Conservation (phyloP, 2,113 vertebrate genomes). For the Parotia lawesii region DNA sequence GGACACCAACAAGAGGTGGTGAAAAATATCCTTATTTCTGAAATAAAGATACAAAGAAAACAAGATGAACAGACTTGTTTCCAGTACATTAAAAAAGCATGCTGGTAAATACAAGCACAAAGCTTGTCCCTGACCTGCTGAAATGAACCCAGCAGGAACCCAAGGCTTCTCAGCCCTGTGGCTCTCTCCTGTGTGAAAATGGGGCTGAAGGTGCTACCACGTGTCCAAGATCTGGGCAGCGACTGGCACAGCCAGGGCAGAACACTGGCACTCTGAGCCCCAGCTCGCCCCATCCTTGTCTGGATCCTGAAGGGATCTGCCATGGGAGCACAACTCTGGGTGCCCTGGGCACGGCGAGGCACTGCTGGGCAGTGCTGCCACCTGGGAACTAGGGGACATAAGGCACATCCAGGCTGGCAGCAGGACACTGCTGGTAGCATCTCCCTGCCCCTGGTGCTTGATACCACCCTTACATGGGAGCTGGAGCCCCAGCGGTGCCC, state of each 20-base stretch:
- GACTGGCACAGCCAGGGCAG: background rate
- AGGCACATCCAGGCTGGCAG: background rate
- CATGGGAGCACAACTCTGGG: accelerated
- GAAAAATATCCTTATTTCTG: background rate
- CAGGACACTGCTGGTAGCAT: background rate
- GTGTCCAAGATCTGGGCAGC: accelerated
- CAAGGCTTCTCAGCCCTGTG: background rate
- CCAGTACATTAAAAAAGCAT: background rate
- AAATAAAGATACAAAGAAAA: background rate
- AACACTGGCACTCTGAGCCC: accelerated
- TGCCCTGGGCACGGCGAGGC: accelerated
- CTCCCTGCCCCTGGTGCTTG: background rate
- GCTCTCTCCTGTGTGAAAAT: background rate
- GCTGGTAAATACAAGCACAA: background rate
- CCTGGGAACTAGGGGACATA: accelerated
- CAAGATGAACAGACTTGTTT: accelerated
- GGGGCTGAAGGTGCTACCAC: background rate
- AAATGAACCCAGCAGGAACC: background rate
- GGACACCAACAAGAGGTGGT: background rate
- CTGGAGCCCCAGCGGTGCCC: accelerated
- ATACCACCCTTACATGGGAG: accelerated
- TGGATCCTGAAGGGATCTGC: background rate
- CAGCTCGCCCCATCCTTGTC: background rate
- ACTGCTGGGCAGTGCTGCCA: background rate
- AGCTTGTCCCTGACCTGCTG: background rate